Conservation (phyloP, 2,113 vertebrate species). For the Spea multiplicata region DNA sequence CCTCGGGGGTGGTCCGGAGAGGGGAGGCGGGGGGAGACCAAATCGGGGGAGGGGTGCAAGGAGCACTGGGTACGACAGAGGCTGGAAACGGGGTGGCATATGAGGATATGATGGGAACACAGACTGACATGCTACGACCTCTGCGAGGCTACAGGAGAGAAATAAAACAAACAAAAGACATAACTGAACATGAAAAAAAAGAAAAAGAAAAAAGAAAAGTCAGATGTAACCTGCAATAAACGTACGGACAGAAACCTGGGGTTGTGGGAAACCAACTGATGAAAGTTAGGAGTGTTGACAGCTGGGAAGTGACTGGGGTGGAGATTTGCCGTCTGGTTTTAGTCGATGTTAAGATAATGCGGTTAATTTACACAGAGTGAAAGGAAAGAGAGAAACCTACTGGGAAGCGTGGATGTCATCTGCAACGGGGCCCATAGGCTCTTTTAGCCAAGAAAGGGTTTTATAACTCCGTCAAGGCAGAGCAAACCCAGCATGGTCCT, state of each 20-base stretch:
- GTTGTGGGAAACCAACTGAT: too few species aligned
- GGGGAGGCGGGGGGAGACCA: constrained; percentile 73
- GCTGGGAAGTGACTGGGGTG: not conserved
- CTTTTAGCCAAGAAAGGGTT: too few species aligned
- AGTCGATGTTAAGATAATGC: not conserved
- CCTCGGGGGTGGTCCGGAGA: constrained; percentile 77
- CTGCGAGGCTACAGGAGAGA: constrained; percentile 77
- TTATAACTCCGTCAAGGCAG: too few species aligned
- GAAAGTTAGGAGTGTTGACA: not conserved
- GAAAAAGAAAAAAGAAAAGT: not conserved
- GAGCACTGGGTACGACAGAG: constrained; percentile 80
- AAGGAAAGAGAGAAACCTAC: not conserved
- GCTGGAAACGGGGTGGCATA: constrained; percentile 70
- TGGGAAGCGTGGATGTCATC: too few species aligned
- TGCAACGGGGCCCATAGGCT: too few species aligned
- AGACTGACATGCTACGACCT: constrained; percentile 97
- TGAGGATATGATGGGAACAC: constrained; percentile 81
- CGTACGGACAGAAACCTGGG: too few species aligned
- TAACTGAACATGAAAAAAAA: constrained; percentile 51
- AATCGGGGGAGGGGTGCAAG: constrained; percentile 74
- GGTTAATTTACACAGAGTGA: not conserved
- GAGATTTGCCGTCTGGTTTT: not conserved
- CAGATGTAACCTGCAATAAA: too few species aligned
- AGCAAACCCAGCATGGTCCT: too few species aligned
- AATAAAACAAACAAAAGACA: constrained; percentile 67